Base-by-base conservation (phyloP, 2,888 invertebrate species). In the Parascotia fuliginaria region DNA sequence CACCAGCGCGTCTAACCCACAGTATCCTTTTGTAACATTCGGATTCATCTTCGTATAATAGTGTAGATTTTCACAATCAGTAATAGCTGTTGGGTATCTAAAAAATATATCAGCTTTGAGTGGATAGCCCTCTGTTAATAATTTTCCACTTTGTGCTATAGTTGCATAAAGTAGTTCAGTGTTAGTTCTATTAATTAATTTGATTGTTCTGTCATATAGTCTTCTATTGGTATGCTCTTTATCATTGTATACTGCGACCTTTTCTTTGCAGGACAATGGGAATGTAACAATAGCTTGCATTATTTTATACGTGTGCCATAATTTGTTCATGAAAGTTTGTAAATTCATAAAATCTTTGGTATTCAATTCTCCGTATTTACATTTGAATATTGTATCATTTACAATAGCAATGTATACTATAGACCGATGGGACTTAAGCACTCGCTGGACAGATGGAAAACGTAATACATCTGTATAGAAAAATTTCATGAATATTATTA, bases 1-100 rank as follows among this genome's bases (percentile, higher is more conserved):
- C 1, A 82, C 48, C 42, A 85, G 50, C 3, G 75, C 82, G 13
- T 85, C 85, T 41, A 81, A 43, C 1, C 85, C 85, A 47, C 84
- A 85, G 16, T 60, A 77, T 0, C 75, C 72, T 22, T 59, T 50
- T 1, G 71, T 72, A 2, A 59, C 19, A n/a, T 55, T 56, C 0
- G 50, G 38, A 22, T 75, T 61, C 9, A 68, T 38, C 7, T 58
- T 68, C 3, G 66, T 37, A 42, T 77, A 81, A 14, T 70, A 57
- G 14, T 61, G 49, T n/a, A 79, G 58, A 5, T 66, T 55, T 0
- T 65, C 32, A 46, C 85, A 85, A 0, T 60, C 33, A 9, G 7
- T 58, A 14, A 83, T 75, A 11, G 81, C 65, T 4, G 85, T 85
- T 0, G 85, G 84, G 48, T 78, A 75, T 63, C 83, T 70, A 3